These are phyloP conservation scores for Ligdia adustata DNA, from an alignment of 2,888 invertebrate genomes.

Conservation along the genomic window DNA sequence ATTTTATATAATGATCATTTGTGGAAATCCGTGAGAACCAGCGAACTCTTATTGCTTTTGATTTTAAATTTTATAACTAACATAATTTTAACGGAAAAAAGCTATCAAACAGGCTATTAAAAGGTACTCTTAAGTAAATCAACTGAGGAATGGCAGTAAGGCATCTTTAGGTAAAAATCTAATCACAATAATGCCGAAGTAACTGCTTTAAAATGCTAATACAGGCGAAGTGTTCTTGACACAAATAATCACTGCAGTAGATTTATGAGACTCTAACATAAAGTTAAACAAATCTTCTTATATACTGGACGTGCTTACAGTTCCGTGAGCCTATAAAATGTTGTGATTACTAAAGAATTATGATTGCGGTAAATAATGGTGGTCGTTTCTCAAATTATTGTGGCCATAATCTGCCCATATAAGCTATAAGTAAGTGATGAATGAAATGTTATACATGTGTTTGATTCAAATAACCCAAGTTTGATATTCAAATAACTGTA, in stretches of 20 bases:
- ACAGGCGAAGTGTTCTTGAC: conserved; percentile 53
- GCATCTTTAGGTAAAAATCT: conserved; percentile 31
- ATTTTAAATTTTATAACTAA: conserved; percentile 1
- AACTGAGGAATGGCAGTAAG: conserved; percentile 11
- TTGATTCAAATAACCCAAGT: not conserved
- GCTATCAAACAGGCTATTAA: conserved; percentile 5
- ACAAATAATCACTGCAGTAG: conserved; percentile 46
- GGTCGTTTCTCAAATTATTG: not conserved
- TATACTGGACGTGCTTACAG: conserved; percentile 6
- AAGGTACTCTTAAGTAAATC: not conserved
- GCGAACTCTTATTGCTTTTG: not conserved
- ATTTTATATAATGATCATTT: not conserved
- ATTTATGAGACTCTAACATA: conserved; percentile 39
- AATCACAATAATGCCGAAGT: conserved; percentile 27
- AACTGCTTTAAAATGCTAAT: conserved; percentile 54
- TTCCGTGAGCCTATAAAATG: conserved; percentile 1
- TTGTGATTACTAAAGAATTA: not conserved
- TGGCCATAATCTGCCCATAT: not conserved
- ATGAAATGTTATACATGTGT: not conserved
- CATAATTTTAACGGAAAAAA: not conserved
- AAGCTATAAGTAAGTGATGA: not conserved
- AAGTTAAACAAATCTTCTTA: conserved; percentile 9
- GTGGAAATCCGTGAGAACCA: conserved; percentile 1
- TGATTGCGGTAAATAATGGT: not conserved
- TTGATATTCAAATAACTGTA: not conserved